These are phyloP conservation scores for Lithobates pipiens DNA, from an alignment of 2,797 vertebrate species.

Conservation along the genomic window DNA sequence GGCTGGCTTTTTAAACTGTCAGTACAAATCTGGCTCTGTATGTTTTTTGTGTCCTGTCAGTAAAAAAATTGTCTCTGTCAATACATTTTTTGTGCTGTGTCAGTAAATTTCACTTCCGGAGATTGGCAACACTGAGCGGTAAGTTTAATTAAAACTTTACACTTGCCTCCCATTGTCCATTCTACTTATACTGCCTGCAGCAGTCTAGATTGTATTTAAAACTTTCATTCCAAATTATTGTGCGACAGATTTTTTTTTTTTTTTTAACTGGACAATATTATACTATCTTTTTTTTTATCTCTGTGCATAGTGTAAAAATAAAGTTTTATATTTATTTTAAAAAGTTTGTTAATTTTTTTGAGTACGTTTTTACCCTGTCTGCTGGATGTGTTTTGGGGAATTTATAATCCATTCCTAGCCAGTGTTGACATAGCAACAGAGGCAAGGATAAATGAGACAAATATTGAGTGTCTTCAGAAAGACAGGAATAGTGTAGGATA, in stretches of 20 bases:
- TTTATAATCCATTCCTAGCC: conserved; percentile 39
- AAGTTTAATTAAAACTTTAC: no score
- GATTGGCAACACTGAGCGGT: no score
- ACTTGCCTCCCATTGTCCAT: neutral
- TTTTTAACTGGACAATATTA: neutral
- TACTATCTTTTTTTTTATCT: no score
- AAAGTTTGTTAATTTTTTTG: neutral
- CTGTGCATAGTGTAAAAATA: neutral
- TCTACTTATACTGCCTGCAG: neutral
- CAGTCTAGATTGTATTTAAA: neutral
- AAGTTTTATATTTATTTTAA: neutral
- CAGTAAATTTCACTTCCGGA: no score
- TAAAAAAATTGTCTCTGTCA: no score
- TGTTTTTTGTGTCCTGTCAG: no score
- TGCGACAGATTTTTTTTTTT: neutral
- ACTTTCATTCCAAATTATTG: neutral
- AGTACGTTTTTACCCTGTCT: neutral
- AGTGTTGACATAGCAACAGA: conserved; percentile 55
- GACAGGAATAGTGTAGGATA: conserved; percentile 5
- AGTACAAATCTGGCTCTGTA: no score
- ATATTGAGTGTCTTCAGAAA: conserved; percentile 2
- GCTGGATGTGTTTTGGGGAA: conserved; percentile 24
- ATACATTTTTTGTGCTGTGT: no score
- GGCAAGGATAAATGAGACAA: conserved; percentile 4
- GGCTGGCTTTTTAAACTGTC: no score